Evolutionary conservation across 2,888 invertebrate genomes (phyloP).

Genomic region (Quadroppia sp.): DNA sequence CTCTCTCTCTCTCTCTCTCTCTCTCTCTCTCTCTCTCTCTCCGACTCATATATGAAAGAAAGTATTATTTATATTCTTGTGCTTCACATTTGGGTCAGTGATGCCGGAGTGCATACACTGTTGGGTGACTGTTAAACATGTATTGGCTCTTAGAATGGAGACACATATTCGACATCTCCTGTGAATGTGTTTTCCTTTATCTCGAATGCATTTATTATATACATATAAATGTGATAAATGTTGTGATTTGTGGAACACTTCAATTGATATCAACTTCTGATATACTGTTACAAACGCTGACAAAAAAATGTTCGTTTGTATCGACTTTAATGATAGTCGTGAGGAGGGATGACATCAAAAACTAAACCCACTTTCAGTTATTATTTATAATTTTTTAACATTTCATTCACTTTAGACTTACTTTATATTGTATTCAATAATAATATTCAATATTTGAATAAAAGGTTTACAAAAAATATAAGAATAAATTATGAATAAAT

Average conservation of each 20-base stretch:
- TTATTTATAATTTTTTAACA: too few species aligned
- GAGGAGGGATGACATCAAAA: not conserved
- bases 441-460: too few species aligned
- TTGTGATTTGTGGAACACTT: slow-evolving; percentile 13
- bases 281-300: slow-evolving; percentile 7
- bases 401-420: too few species aligned
- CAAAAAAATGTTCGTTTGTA: not conserved
- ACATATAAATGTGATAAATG: slow-evolving; percentile 29
- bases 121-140: too few species aligned
- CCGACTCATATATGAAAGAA: too few species aligned
- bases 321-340: slow-evolving; percentile 22
- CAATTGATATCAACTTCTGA: not conserved
- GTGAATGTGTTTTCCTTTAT: not conserved
- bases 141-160: not conserved
- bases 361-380: too few species aligned
- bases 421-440: too few species aligned
- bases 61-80: too few species aligned
- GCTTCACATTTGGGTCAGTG: not conserved
- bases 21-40: too few species aligned
- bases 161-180: slow-evolving; percentile 15
- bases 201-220: not conserved
- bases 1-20: too few species aligned
- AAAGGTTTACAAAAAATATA: too few species aligned
- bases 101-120: not conserved
- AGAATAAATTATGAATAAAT: too few species aligned